These are phyloP conservation scores for Euphydryas editha DNA, from an alignment of 2,888 invertebrate genomes.

Conservation along the genomic window DNA sequence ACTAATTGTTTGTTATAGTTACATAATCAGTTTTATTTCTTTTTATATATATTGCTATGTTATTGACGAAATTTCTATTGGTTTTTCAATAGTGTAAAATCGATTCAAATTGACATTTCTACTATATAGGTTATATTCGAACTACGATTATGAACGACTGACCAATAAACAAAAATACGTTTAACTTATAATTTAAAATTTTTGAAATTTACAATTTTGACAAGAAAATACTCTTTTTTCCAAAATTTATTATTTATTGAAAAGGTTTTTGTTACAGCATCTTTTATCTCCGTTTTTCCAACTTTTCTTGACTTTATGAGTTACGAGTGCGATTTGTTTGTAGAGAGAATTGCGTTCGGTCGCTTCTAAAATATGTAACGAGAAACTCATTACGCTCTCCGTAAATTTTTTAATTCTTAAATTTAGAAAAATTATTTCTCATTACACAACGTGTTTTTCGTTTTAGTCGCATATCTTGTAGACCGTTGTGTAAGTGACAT, in stretches of 20 bases:
- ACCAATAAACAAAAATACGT: no score
- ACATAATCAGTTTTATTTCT: not conserved
- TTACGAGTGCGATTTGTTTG: constrained; percentile 17
- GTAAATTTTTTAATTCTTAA: constrained; percentile 1
- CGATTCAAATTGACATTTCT: no score
- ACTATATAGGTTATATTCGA: no score
- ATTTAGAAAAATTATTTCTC: not conserved
- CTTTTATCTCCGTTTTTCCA: constrained; percentile 2
- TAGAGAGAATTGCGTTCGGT: constrained; percentile 8
- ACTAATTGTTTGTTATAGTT: not conserved
- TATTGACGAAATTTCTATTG: no score
- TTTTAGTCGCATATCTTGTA: not conserved
- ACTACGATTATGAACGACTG: no score
- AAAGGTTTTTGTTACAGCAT: not conserved
- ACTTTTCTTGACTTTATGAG: constrained; percentile 8
- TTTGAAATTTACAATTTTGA: not conserved
- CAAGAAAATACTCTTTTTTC: not conserved
- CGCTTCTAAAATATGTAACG: constrained; percentile 13
- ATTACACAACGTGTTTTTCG: not conserved
- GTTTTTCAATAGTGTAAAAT: no score
- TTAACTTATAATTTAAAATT: not conserved
- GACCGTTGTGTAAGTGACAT: not conserved
- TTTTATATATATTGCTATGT: no score
- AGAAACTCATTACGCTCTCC: not conserved
- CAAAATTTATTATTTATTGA: constrained; percentile 12